These are phyloP conservation scores for Glandiceps talaboti DNA, from an alignment of 53 echinoderm and acorn worm genomes.

Conservation along the genomic window DNA sequence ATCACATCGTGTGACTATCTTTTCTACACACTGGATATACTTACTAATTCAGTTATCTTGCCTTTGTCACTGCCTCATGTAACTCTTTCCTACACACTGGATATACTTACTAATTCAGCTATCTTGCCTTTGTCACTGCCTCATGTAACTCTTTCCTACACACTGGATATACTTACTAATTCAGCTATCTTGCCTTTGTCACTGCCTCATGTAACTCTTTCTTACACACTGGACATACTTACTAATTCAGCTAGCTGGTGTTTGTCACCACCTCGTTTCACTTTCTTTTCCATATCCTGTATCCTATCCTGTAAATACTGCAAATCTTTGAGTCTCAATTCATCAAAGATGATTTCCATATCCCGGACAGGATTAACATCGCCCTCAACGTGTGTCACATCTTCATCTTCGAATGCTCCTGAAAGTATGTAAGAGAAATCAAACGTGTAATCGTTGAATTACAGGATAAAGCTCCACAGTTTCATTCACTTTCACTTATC, in stretches of 20 bases:
- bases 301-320: conserved; percentile 32
- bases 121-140: too few relatives aligned
- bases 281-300: conserved; percentile 66
- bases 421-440: too few relatives aligned
- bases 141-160: too few relatives aligned
- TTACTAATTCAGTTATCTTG: too few relatives aligned
- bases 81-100: too few relatives aligned
- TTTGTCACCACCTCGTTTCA: conserved; percentile 64
- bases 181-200: too few relatives aligned
- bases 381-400: conserved; percentile 85
- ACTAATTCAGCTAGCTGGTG: conserved; percentile 67
- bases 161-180: too few relatives aligned
- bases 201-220: too few relatives aligned
- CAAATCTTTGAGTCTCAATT: conserved; percentile 74
- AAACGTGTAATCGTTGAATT: background rate
- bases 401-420: conserved; percentile 89
- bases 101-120: too few relatives aligned
- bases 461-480: background rate
- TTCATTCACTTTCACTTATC: background rate
- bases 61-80: too few relatives aligned
- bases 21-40: conserved; percentile 51
- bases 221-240: too few relatives aligned
- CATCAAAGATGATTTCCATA: conserved; percentile 76
- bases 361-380: conserved; percentile 84
- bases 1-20: conserved; percentile 54